phyloP scores from a whole-genome alignment of 2,888 invertebrate genomes.

The Pterostichus niger region DNA sequence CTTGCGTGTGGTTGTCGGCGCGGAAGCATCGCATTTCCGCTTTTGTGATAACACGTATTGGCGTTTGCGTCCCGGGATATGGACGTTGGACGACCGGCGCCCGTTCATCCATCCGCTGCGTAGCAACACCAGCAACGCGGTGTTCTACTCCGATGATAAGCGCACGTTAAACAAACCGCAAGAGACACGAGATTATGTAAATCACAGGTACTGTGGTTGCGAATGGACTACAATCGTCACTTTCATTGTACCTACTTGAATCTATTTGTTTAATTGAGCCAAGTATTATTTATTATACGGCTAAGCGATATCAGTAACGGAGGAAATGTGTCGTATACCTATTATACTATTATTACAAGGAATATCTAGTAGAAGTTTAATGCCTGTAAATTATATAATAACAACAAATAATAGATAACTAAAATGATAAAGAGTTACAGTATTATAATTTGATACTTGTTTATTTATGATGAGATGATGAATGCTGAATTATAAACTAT shows the following conservation, averaged over 20 bases:
- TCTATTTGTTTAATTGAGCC: neutral
- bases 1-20: neutral
- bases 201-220: slow-evolving; percentile 5
- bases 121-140: too few relatives aligned
- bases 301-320: too few relatives aligned
- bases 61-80: neutral
- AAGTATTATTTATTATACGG: too few relatives aligned
- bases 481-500: too few relatives aligned
- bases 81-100: neutral
- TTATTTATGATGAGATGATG: neutral
- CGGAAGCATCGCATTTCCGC: neutral
- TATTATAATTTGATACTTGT: neutral
- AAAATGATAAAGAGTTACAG: too few relatives aligned
- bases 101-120: neutral
- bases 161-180: slow-evolving; percentile 6
- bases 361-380: too few relatives aligned
- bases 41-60: slow-evolving; percentile 31
- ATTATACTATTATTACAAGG: too few relatives aligned
- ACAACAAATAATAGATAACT: too few relatives aligned
- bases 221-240: slow-evolving; percentile 7
- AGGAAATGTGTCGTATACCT: too few relatives aligned
- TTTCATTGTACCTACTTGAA: neutral
- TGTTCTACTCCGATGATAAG: neutral
- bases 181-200: slow-evolving; percentile 22
- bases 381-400: too few relatives aligned